Evolutionary conservation across 2,888 invertebrate genomes (phyloP).

Genomic region (Lasioglossum leucozonium): DNA sequence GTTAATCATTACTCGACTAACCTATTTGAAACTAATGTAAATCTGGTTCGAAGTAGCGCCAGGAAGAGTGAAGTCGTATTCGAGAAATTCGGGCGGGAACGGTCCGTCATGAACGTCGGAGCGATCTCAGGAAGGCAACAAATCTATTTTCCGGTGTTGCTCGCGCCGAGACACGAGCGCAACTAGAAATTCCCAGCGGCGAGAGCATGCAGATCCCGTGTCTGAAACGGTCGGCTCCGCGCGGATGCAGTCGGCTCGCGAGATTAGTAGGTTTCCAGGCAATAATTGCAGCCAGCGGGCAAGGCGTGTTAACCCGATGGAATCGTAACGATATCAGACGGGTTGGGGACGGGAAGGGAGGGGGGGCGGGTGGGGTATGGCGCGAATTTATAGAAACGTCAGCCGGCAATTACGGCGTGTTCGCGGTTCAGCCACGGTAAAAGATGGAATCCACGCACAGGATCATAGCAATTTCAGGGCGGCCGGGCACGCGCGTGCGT

Average conservation of each 20-base stretch:
- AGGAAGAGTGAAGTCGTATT: neutral
- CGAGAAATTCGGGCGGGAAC: neutral
- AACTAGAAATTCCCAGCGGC: neutral
- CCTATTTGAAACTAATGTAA: too few relatives aligned
- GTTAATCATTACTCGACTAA: too few relatives aligned
- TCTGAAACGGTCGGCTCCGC: neutral
- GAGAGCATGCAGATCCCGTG: neutral
- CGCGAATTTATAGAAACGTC: conserved; percentile 52
- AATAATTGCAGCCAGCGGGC: conserved; percentile 17
- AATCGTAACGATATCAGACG: conserved; percentile 42
- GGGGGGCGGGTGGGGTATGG: neutral
- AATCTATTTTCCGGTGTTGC: neutral
- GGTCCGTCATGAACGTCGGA: neutral
- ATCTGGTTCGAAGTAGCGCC: too few relatives aligned
- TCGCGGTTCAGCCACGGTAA: neutral
- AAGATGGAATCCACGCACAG: conserved; percentile 12
- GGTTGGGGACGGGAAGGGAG: too few relatives aligned
- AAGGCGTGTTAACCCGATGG: conserved; percentile 37
- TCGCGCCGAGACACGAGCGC: neutral
- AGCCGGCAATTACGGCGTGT: conserved; percentile 28
- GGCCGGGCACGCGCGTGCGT: neutral
- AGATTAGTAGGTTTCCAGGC: conserved; percentile 23
- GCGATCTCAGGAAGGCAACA: neutral
- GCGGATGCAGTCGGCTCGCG: neutral
- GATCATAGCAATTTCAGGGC: conserved; percentile 42